phyloP scores from a whole-genome alignment of 2,888 invertebrate species.

The Achlya flavicornis region DNA sequence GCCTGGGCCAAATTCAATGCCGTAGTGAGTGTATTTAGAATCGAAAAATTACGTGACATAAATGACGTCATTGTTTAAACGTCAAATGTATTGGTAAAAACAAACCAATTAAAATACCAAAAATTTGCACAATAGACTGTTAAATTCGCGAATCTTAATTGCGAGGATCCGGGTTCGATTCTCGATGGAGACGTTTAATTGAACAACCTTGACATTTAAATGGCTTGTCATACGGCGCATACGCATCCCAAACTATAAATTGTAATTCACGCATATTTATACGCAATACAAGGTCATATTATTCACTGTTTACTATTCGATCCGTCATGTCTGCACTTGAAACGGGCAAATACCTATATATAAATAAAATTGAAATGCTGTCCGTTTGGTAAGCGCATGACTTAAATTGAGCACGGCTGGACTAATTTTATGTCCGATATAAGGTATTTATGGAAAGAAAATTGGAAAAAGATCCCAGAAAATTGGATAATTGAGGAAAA shows the following conservation, averaged over 20 bases:
- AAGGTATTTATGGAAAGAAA: no score
- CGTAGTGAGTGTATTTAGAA: no score
- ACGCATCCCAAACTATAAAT: constrained; percentile 3
- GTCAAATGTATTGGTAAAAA: neutral
- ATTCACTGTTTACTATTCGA: neutral
- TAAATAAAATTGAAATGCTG: no score
- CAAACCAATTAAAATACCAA: neutral
- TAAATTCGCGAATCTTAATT: constrained; percentile 5
- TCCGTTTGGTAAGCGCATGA: no score
- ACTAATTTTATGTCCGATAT: no score
- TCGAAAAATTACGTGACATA: no score
- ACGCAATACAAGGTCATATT: neutral
- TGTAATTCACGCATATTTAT: constrained; percentile 5
- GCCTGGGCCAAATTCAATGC: no score
- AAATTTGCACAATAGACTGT: neutral
- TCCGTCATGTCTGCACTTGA: neutral
- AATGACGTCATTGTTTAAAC: no score
- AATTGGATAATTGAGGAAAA: no score
- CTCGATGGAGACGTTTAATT: neutral
- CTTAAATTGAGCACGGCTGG: no score
- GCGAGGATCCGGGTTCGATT: constrained; percentile 6
- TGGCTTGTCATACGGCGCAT: neutral
- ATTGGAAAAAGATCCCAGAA: no score
- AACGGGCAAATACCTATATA: no score
- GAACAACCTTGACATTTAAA: constrained; percentile 1